Conservation (phyloP, 2,888 invertebrate genomes). For the Chorisops tibialis region DNA sequence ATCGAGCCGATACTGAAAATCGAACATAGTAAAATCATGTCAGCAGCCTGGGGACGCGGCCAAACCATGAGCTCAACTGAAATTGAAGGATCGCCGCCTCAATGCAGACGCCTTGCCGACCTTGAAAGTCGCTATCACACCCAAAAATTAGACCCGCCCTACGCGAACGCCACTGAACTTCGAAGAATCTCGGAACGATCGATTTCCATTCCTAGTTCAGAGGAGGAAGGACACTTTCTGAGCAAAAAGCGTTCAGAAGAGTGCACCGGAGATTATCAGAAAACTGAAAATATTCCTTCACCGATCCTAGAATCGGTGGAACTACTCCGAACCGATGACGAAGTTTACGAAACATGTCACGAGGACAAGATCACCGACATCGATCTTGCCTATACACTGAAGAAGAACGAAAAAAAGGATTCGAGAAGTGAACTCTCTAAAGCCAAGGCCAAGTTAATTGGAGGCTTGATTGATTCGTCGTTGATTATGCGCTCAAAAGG, state of each 20-base stretch:
- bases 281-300: conserved; percentile 62
- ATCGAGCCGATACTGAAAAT: conserved; percentile 70
- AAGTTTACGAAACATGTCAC: conserved; percentile 50
- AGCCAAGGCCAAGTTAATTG: conserved; percentile 58
- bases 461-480: conserved; percentile 66
- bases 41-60: conserved; percentile 64
- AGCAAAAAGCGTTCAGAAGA: conserved; percentile 56
- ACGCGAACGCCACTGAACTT: conserved; percentile 64
- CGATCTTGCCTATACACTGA: conserved; percentile 55
- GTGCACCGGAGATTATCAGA: conserved; percentile 60
- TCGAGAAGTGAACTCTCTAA: conserved; percentile 38
- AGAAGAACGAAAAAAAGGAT: conserved; percentile 37
- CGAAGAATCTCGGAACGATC: conserved; percentile 70
- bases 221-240: conserved; percentile 66
- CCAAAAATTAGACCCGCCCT: conserved; percentile 61
- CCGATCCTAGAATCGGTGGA: conserved; percentile 62
- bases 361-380: conserved; percentile 56
- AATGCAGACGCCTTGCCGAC: conserved; percentile 64
- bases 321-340: conserved; percentile 60
- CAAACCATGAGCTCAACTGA: conserved; percentile 76
- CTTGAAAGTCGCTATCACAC: conserved; percentile 63
- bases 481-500: conserved; percentile 66
- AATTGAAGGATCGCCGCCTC: conserved; percentile 73
- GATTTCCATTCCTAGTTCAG: conserved; percentile 72
- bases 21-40: conserved; percentile 67